Evolutionary conservation across 2,113 vertebrate species (phyloP).

Genomic region (Cynoglossus semilaevis): DNA sequence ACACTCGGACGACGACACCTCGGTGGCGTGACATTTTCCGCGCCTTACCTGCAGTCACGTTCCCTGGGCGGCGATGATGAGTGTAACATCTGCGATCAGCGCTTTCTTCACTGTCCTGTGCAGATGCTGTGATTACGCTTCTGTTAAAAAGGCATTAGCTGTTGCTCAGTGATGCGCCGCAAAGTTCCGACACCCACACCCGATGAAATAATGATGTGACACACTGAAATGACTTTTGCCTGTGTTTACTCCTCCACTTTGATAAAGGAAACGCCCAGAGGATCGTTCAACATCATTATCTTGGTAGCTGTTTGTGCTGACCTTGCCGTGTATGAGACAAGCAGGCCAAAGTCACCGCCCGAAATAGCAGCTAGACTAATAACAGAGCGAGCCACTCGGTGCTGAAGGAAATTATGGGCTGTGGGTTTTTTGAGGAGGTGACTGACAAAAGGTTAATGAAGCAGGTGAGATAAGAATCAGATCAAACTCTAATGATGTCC

Average conservation of each 20-base stretch:
- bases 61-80: background rate
- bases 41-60: background rate
- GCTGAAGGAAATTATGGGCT: conserved; percentile 17
- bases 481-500: conserved; percentile 29
- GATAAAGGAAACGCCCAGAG: conserved; percentile 6
- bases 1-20: background rate
- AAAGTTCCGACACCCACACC: background rate
- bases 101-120: background rate
- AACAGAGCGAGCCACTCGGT: conserved; percentile 3
- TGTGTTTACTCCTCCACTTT: conserved; percentile 7
- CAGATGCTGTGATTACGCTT: background rate
- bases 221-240: background rate
- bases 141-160: conserved; percentile 6
- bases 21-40: background rate
- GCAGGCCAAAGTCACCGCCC: conserved; percentile 20
- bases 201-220: background rate
- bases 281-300: conserved; percentile 11
- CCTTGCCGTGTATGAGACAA: conserved; percentile 13
- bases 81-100: background rate
- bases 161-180: background rate
- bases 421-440: conserved; percentile 1
- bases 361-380: conserved; percentile 15
- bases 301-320: conserved; percentile 15
- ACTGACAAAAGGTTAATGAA: conserved; percentile 15
- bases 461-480: conserved; percentile 8